A percentile compares a stretch with the other conserved stretches of the same genome.
phyloP scores from a whole-genome alignment of 2,888 invertebrate species.

The Tipula vernalis region DNA sequence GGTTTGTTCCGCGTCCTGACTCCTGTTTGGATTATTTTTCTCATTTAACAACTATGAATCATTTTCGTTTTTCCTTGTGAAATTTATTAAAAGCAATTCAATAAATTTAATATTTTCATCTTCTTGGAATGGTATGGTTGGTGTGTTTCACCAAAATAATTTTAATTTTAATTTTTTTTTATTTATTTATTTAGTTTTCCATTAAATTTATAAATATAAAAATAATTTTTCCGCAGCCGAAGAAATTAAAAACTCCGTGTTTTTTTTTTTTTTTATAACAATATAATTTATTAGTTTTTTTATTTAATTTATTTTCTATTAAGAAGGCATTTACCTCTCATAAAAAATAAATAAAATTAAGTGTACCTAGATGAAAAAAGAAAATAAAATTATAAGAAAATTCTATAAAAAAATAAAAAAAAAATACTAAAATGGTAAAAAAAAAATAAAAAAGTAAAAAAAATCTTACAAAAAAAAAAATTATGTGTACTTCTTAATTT shows the following conservation, averaged over 20 bases:
- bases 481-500: constrained; percentile 18
- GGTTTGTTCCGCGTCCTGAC: not conserved
- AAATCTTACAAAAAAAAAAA: constrained; percentile 13
- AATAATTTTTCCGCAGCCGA: not conserved
- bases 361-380: constrained; percentile 20
- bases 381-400: constrained; percentile 13
- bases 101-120: not conserved
- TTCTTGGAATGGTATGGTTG: not conserved
- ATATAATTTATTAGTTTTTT: not conserved
- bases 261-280: not conserved
- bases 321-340: constrained; percentile 18
- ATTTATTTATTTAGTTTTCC: not conserved
- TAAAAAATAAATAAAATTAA: constrained; percentile 18
- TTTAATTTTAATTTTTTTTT: not conserved
- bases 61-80: not conserved
- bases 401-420: constrained; percentile 12
- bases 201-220: not conserved
- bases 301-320: constrained; percentile 10
- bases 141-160: not conserved
- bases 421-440: constrained; percentile 13
- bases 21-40: not conserved
- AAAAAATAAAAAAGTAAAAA: not conserved
- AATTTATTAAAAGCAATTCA: not conserved
- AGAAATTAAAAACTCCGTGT: not conserved
- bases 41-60: not conserved